Evolutionary conservation across 2,888 invertebrate species (phyloP).

Genomic region (Caenorhabditis auriculariae): DNA sequence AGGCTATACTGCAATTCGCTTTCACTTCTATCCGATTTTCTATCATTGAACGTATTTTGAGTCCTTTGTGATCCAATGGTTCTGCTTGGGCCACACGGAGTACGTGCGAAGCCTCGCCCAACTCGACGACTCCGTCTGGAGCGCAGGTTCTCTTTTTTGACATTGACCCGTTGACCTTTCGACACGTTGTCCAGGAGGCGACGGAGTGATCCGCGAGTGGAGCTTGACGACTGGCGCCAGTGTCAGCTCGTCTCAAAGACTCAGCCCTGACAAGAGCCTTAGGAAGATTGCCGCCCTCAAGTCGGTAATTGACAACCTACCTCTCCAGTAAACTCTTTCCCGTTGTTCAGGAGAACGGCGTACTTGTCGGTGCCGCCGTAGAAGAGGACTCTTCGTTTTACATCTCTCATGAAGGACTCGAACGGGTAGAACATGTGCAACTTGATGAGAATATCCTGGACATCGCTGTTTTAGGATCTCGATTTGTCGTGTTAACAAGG

Average conservation of each 20-base stretch:
- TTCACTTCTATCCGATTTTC: too few species aligned
- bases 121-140: constrained; percentile 12
- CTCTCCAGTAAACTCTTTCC: too few species aligned
- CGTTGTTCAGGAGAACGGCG: too few species aligned
- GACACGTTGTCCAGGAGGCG: constrained; percentile 21
- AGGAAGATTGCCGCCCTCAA: constrained; percentile 3
- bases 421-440: too few species aligned
- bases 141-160: constrained; percentile 16
- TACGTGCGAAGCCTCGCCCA: constrained; percentile 26
- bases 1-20: too few species aligned
- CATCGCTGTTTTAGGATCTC: too few species aligned
- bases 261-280: neutral
- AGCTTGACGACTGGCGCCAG: neutral
- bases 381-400: constrained; percentile 1
- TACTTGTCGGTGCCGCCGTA: too few species aligned
- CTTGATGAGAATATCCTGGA: too few species aligned
- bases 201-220: constrained; percentile 24
- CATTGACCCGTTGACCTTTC: neutral
- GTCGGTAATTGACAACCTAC: neutral
- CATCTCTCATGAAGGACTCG: neutral
- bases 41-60: constrained; percentile 3
- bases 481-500: too few species aligned
- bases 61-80: constrained; percentile 37
- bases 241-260: constrained; percentile 1
- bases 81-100: constrained; percentile 42